Evolutionary conservation across 1,140 invertebrate genomes (phyloP), one percentile per base, ranked within the genome.

Genomic region (Armadillidium nasatum): DNA sequence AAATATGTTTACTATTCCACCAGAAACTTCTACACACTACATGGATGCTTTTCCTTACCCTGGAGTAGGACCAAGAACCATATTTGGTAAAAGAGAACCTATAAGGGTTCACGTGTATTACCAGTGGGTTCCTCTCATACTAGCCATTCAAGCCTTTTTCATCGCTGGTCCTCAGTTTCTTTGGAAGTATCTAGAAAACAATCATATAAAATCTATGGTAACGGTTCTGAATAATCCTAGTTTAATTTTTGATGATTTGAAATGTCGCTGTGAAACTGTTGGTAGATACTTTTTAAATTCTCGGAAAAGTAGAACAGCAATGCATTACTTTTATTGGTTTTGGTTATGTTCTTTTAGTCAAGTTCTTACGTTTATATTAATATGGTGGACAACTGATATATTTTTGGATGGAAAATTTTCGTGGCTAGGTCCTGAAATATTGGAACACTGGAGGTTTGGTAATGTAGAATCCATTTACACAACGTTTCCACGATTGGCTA

Each of bases 271-370:
- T 7, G 19, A 13, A 60, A 60, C 50, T 13, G 50, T 19, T 7
- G 50, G 11, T 15, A 60, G 19, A 60, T 60, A 60, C 7, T 15
- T 60, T 13, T 60, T 60, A 60, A 19, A 13, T 60, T 60, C 50
- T 15, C 50, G 19, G 2, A 60, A 60, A 60, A 60, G 50, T 60
- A 13, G 50, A 19, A 60, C 4, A 60, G 50, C 50, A 60, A 60
- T 60, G 50, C 11, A 60, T 15, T 60, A 60, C 7, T 60, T 60
- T 60, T 19, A 60, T 60, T 60, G 50, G 50, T 60, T 60, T 60
- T 60, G 50, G 50, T 60, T 33, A 19, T 60, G 50, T 7, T 60
- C 50, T 13, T 60, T 60, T 60, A 60, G 11, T 60, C 50, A 60
- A 60, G 50, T 60, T 15, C 19, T 60, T 4, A 60, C 19, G 19